These are phyloP conservation scores for Phalera bucephala DNA, from an alignment of 2,888 invertebrate species.

Conservation along the genomic window DNA sequence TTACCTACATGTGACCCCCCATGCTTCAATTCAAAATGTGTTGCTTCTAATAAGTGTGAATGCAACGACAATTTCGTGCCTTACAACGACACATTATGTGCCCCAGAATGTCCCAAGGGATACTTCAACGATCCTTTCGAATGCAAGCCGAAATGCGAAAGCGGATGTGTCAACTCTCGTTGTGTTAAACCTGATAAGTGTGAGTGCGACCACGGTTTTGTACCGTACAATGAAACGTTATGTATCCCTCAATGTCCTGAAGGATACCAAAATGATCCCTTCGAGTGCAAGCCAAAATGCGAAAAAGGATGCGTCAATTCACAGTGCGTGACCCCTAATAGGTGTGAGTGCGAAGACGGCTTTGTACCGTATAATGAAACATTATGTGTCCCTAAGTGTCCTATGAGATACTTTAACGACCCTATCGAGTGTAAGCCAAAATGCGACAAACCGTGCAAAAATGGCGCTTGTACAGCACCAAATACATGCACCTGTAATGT, in stretches of 20 bases:
- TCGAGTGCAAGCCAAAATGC: neutral
- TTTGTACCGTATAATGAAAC: conserved; percentile 22
- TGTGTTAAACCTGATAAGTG: conserved; percentile 51
- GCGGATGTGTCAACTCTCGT: conserved; percentile 38
- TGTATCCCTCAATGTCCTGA: conserved; percentile 27
- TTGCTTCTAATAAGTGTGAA: too few relatives aligned
- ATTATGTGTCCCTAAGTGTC: conserved; percentile 28
- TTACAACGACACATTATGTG: conserved; percentile 19
- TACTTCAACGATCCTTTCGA: conserved; percentile 6
- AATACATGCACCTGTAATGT: conserved; percentile 33
- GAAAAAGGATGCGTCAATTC: conserved; percentile 36
- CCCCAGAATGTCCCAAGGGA: conserved; percentile 20
- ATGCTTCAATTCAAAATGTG: too few relatives aligned
- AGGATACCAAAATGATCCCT: conserved; percentile 5
- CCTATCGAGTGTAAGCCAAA: conserved; percentile 31
- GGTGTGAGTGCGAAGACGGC: conserved; percentile 51
- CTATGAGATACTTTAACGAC: conserved; percentile 5
- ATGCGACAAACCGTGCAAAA: conserved; percentile 29
- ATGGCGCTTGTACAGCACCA: conserved; percentile 35
- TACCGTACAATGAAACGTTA: conserved; percentile 8
- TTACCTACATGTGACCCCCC: conserved; percentile 58
- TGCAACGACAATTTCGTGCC: conserved; percentile 43
- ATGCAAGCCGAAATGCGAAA: conserved; percentile 29
- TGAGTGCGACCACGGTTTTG: conserved; percentile 46
- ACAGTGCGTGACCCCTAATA: conserved; percentile 40